A percentile compares a stretch with the other conserved stretches of the same genome.
Evolutionary conservation across 2,113 vertebrate species (phyloP).

Genomic region (Guaruba guarouba): DNA sequence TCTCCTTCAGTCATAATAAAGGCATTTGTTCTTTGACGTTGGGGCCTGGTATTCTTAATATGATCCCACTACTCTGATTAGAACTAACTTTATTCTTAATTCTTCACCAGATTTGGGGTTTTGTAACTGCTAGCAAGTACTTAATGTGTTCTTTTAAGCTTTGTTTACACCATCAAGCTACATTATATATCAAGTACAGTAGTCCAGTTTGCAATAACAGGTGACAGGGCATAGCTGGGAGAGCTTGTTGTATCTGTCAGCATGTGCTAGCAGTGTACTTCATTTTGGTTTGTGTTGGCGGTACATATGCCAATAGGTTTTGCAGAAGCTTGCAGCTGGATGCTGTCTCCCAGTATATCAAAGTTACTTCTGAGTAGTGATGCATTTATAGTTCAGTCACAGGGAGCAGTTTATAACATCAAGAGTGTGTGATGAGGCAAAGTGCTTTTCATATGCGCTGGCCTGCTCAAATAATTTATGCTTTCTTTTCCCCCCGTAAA

Average conservation of each 20-base stretch:
- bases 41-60: neutral
- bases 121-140: neutral
- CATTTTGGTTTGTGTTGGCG: neutral
- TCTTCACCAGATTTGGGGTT: neutral
- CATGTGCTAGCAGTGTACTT: neutral
- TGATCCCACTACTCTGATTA: neutral
- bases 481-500: neutral
- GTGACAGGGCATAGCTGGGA: neutral
- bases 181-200: no score
- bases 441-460: neutral
- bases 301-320: neutral
- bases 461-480: neutral
- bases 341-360: neutral
- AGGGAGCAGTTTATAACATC: neutral
- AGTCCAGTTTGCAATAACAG: neutral
- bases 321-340: neutral
- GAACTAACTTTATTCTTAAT: neutral
- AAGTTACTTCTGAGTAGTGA: neutral
- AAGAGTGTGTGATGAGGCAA: neutral
- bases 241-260: neutral
- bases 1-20: neutral
- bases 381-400: neutral
- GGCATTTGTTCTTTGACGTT: neutral
- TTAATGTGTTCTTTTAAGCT: neutral
- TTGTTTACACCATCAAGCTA: neutral